Conservation (phyloP, 37 sponge, comb jelly and placozoan genomes). For the Petrosia ficiformis region DNA sequence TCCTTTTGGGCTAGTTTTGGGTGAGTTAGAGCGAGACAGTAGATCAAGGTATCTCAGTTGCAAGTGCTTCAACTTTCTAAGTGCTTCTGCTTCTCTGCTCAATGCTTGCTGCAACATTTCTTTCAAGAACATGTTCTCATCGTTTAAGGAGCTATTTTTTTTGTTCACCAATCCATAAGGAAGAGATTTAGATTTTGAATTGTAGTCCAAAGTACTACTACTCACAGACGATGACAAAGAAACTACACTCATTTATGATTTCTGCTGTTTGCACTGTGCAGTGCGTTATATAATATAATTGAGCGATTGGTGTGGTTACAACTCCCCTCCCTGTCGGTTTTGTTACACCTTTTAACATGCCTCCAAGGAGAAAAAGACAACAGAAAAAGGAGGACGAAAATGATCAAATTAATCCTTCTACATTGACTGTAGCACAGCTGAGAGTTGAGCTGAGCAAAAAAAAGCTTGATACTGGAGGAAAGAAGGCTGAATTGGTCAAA, state of each 20-base stretch:
- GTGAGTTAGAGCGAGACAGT: too few relatives aligned
- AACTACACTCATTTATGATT: too few relatives aligned
- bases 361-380: not conserved
- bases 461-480: conserved; percentile 70
- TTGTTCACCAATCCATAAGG: not conserved
- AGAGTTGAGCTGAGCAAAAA: conserved; percentile 62
- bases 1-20: not conserved
- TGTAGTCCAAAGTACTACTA: too few relatives aligned
- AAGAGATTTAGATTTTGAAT: too few relatives aligned
- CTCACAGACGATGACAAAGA: too few relatives aligned
- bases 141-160: conserved; percentile 2
- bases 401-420: conserved; percentile 13
- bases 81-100: conserved; percentile 47
- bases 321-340: too few relatives aligned
- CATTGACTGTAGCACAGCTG: conserved; percentile 74
- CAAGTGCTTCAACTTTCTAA: conserved; percentile 43
- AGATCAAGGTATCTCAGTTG: not conserved
- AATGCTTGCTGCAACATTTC: conserved; percentile 35
- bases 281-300: too few relatives aligned
- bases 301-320: too few relatives aligned
- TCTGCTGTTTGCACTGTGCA: too few relatives aligned
- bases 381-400: not conserved
- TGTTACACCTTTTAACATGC: too few relatives aligned
- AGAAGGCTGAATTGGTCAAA: conserved; percentile 72
- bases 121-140: conserved; percentile 5